Conservation (phyloP, 2,888 invertebrate species). For the Bruchidius siliquastri region DNA sequence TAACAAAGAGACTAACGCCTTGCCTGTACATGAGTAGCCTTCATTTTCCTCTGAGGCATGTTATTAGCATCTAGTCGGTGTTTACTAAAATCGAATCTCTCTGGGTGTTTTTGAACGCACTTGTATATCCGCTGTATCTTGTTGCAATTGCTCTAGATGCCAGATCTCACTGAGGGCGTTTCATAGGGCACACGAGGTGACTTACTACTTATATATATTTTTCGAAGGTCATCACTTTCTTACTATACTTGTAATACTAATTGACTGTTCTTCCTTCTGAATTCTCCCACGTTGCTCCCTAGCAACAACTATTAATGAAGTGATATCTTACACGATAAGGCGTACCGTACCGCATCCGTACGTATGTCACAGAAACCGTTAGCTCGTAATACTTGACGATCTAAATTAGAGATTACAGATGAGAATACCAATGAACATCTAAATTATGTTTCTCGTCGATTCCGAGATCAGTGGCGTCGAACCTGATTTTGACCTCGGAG, state of each 20-base stretch:
- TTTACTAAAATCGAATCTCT: too few relatives aligned
- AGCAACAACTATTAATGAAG: not conserved
- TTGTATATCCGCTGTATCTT: too few relatives aligned
- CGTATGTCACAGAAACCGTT: not conserved
- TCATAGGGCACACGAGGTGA: too few relatives aligned
- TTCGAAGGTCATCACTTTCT: too few relatives aligned
- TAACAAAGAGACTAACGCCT: too few relatives aligned
- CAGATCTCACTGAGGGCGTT: too few relatives aligned
- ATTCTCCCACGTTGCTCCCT: not conserved
- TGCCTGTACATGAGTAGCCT: too few relatives aligned
- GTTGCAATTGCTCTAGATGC: too few relatives aligned
- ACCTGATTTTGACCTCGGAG: not conserved
- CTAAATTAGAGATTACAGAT: not conserved
- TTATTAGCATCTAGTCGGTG: too few relatives aligned
- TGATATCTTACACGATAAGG: not conserved
- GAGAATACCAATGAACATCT: not conserved
- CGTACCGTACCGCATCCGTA: not conserved
- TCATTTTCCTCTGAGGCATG: too few relatives aligned
- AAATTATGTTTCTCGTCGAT: not conserved
- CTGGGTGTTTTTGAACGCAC: too few relatives aligned
- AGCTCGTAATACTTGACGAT: not conserved
- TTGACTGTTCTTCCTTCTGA: not conserved
- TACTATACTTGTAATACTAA: not conserved
- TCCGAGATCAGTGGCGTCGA: not conserved
- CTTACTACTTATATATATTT: too few relatives aligned